These are phyloP conservation scores for Drosophila vallismaia DNA, from an alignment of 2,888 invertebrate genomes.

Conservation along the genomic window DNA sequence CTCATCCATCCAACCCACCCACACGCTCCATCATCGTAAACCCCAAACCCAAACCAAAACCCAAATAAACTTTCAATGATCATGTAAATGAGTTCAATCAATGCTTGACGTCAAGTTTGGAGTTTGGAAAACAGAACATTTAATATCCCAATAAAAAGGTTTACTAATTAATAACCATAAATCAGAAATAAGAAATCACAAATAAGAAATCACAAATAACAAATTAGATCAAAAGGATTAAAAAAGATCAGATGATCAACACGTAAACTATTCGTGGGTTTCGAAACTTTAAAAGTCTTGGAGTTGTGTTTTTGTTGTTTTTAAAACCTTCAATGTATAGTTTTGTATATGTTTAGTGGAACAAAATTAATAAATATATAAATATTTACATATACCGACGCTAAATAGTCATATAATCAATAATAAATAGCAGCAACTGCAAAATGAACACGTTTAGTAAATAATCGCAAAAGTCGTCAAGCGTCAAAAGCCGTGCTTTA, in stretches of 20 bases:
- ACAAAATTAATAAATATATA: slow-evolving; percentile 62
- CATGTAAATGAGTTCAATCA: slow-evolving; percentile 65
- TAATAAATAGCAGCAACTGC: slow-evolving; percentile 66
- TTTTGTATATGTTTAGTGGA: slow-evolving; percentile 36
- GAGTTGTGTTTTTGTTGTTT: neutral
- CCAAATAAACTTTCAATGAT: slow-evolving; percentile 52
- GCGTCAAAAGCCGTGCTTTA: slow-evolving; percentile 34
- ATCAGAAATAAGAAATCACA: neutral
- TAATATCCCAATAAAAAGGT: slow-evolving; percentile 67
- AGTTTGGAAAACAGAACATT: slow-evolving; percentile 67
- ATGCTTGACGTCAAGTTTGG: slow-evolving; percentile 56
- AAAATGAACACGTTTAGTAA: slow-evolving; percentile 77
- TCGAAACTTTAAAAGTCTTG: too few species aligned
- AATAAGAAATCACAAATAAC: too few species aligned
- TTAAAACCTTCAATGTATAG: neutral
- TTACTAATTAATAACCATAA: slow-evolving; percentile 60
- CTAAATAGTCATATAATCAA: slow-evolving; percentile 76
- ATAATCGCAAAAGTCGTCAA: slow-evolving; percentile 56
- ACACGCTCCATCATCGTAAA: slow-evolving; percentile 12
- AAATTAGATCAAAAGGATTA: slow-evolving; percentile 7
- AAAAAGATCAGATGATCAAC: slow-evolving; percentile 7
- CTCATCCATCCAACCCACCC: slow-evolving; percentile 7
- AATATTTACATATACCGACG: slow-evolving; percentile 73
- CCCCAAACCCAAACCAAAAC: slow-evolving; percentile 11
- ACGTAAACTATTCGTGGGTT: neutral